Evolutionary conservation across 2,797 vertebrate genomes (phyloP).

Genomic region (Tamandua tetradactyla): DNA sequence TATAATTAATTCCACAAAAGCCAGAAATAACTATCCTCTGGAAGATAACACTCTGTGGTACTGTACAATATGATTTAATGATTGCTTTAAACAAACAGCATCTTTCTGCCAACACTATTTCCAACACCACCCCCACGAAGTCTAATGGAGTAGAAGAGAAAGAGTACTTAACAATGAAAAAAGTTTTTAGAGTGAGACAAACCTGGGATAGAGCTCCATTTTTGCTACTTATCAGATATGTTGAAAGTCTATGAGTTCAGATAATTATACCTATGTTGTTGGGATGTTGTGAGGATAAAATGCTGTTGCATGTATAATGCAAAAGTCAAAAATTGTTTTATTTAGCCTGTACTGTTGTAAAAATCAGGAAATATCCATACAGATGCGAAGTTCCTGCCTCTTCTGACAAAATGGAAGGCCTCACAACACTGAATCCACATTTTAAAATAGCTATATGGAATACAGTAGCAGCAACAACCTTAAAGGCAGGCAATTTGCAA

Average conservation of each 20-base stretch:
- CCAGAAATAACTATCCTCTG: not conserved
- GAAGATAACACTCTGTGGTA: not conserved
- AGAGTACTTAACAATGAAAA: fast-evolving
- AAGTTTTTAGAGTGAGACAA: not conserved
- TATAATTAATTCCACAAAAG: constrained; percentile 10
- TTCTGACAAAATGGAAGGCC: constrained; percentile 33
- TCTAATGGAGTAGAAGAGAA: not conserved
- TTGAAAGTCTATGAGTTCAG: not conserved
- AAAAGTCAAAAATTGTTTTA: not conserved
- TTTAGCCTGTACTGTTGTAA: constrained; percentile 28
- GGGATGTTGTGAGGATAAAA: not conserved
- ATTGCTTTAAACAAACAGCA: not conserved
- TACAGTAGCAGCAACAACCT: not conserved
- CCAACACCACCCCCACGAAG: not conserved
- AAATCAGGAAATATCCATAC: constrained; percentile 68
- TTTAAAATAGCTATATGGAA: not conserved
- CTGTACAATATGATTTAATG: not conserved
- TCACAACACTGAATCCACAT: not conserved
- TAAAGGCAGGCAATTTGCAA: not conserved
- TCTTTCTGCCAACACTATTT: not conserved
- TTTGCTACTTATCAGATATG: not conserved
- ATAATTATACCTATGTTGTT: not conserved
- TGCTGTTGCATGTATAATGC: not conserved
- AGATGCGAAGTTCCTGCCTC: constrained; percentile 58
- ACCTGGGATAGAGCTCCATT: not conserved